Evolutionary conservation across 1,140 invertebrate species (phyloP).

Genomic region (Meloidogyne floridensis): DNA sequence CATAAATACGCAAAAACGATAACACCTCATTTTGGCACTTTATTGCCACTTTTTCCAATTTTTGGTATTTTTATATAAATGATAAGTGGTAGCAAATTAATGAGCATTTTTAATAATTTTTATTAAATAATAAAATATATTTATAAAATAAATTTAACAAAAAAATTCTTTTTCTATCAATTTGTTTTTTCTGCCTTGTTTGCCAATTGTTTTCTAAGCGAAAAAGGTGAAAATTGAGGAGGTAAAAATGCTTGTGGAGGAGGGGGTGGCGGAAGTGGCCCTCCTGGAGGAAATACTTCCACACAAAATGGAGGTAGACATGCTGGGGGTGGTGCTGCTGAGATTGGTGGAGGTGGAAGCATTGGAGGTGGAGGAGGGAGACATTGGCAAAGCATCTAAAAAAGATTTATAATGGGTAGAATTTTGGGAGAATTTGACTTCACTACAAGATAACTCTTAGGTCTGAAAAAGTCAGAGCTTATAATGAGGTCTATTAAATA

Average conservation of each 20-base stretch:
- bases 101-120: neutral
- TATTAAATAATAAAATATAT: neutral
- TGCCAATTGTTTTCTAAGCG: neutral
- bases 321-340: slow-evolving; percentile 6
- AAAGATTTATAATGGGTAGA: no score
- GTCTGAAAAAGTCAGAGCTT: no score
- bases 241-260: neutral
- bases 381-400: neutral
- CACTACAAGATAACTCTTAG: no score
- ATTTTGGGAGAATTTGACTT: no score
- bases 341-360: slow-evolving; percentile 23
- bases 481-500: no score
- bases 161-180: neutral
- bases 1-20: no score
- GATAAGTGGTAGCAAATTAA: no score
- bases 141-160: slow-evolving; percentile 12
- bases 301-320: slow-evolving; percentile 23
- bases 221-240: no score
- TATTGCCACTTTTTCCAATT: no score
- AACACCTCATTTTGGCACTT: no score
- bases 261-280: neutral
- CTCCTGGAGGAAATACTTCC: slow-evolving; percentile 11
- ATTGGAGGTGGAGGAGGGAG: slow-evolving; percentile 25
- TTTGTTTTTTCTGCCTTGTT: neutral
- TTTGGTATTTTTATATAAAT: no score